These are phyloP conservation scores for Blennius ocellaris DNA, from an alignment of 2,113 vertebrate species.

Conservation along the genomic window DNA sequence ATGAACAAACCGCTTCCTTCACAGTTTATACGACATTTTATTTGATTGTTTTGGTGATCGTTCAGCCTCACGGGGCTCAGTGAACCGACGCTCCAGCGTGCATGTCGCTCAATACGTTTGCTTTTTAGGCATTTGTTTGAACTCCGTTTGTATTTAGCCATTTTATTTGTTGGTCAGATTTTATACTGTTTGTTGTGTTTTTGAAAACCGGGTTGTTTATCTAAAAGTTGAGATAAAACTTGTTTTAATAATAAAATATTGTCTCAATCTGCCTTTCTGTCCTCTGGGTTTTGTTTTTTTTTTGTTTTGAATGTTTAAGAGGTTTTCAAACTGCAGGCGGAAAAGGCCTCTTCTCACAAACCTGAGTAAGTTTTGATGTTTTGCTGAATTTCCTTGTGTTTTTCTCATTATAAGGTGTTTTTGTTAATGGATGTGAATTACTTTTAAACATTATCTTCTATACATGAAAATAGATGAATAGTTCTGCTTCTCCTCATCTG, in stretches of 20 bases:
- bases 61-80: neutral
- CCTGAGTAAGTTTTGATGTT: too few species aligned
- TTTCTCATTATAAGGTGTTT: too few species aligned
- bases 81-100: slow-evolving; percentile 7
- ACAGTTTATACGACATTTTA: neutral
- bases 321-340: too few species aligned
- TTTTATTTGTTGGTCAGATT: slow-evolving; percentile 24
- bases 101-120: slow-evolving; percentile 26
- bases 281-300: too few species aligned
- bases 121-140: slow-evolving; percentile 31
- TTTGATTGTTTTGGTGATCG: neutral
- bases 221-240: slow-evolving; percentile 11
- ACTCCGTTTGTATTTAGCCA: slow-evolving; percentile 1
- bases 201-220: neutral
- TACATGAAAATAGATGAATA: too few species aligned
- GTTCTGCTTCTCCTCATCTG: too few species aligned
- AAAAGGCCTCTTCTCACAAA: too few species aligned
- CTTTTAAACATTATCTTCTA: too few species aligned
- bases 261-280: slow-evolving; percentile 17
- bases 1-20: too few species aligned
- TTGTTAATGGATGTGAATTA: too few species aligned
- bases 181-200: slow-evolving; percentile 49
- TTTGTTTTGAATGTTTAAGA: too few species aligned
- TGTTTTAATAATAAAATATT: slow-evolving; percentile 41
- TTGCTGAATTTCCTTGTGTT: too few species aligned